Evolutionary conservation across 2,797 vertebrate species (phyloP).

Genomic region (Cercopithecus diana): DNA sequence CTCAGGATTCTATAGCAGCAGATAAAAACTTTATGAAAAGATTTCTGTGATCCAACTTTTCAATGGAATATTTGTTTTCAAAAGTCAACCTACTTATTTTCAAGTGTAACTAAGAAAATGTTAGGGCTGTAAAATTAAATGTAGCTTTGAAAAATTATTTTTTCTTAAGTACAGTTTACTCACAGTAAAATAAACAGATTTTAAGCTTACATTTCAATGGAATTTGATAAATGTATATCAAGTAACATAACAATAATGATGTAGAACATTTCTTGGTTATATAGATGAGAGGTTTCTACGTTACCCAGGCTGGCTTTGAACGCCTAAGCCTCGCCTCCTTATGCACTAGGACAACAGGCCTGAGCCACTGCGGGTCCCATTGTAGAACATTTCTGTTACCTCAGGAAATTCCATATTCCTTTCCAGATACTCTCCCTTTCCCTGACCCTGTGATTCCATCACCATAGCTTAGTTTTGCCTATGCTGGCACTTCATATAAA

Average conservation of each 20-base stretch:
- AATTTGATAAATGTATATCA: not conserved
- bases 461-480: not conserved
- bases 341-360: no score
- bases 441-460: not conserved
- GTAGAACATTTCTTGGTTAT: not conserved
- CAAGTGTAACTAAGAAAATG: slow-evolving; percentile 5
- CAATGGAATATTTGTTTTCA: not conserved
- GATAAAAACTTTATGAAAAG: not conserved
- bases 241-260: not conserved
- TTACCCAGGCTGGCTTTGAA: no score
- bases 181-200: not conserved
- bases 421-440: not conserved
- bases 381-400: not conserved
- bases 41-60: not conserved
- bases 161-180: not conserved
- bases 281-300: no score
- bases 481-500: no score
- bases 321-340: no score
- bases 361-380: not conserved
- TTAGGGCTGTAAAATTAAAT: not conserved
- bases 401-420: not conserved
- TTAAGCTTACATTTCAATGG: not conserved
- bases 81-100: not conserved
- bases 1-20: not conserved
- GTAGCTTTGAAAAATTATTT: not conserved